These are phyloP conservation scores for Molorchus minor DNA, from an alignment of 2,888 invertebrate species.

Conservation along the genomic window DNA sequence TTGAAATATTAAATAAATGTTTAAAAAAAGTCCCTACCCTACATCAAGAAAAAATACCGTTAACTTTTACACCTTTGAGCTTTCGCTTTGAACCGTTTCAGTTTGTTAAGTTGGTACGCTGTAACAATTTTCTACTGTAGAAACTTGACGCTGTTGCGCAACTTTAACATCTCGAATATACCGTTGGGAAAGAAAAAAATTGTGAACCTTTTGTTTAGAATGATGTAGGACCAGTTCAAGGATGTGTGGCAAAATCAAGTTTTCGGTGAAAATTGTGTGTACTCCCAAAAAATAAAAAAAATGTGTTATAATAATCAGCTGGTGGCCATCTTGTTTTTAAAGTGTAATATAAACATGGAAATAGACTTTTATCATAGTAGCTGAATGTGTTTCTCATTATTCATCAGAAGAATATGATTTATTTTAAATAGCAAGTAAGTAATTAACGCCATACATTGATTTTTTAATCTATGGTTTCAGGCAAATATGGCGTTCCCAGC, in stretches of 20 bases:
- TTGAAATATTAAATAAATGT: too few species aligned
- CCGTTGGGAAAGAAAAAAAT: conserved; percentile 29
- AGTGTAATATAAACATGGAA: conserved; percentile 59
- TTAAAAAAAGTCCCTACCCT: too few species aligned
- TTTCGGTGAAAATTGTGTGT: conserved; percentile 30
- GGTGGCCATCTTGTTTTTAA: conserved; percentile 61
- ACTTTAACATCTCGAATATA: conserved; percentile 52
- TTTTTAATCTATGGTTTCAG: too few species aligned
- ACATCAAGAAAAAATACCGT: conserved; percentile 33
- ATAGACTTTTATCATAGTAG: conserved; percentile 51
- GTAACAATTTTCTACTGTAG: conserved; percentile 35
- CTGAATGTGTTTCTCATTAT: conserved; percentile 37
- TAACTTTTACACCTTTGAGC: conserved; percentile 16
- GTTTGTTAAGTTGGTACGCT: conserved; percentile 21
- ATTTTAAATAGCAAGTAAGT: conserved; percentile 43
- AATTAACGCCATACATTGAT: too few species aligned
- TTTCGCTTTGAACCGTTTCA: conserved; percentile 14
- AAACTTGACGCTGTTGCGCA: conserved; percentile 58
- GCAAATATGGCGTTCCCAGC: conserved; percentile 49
- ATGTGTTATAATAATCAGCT: conserved; percentile 53
- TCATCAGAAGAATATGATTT: conserved; percentile 42
- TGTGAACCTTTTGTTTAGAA: conserved; percentile 28
- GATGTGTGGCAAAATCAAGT: conserved; percentile 37
- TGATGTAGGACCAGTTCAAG: conserved; percentile 28
- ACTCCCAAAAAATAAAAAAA: conserved; percentile 28